Evolutionary conservation across 2,888 invertebrate species (phyloP).

Genomic region (Microctonus aethiopoides): DNA sequence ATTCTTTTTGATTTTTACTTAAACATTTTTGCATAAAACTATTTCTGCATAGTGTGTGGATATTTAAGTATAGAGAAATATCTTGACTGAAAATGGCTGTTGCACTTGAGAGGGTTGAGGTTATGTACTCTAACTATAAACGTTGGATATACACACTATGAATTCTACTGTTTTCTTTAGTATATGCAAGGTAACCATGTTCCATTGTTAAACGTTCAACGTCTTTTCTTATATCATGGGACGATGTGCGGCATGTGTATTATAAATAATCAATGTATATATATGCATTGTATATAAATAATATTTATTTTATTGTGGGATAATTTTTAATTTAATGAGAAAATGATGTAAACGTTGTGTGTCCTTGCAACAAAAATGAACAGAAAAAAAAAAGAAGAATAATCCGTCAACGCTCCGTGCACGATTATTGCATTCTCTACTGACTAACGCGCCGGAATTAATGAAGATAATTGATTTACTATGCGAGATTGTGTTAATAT

Average conservation of each 20-base stretch:
- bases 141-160: too few species aligned
- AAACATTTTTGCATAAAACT: neutral
- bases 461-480: conserved; percentile 28
- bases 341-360: conserved; percentile 6
- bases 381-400: neutral
- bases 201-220: conserved; percentile 2
- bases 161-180: neutral
- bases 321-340: neutral
- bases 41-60: too few species aligned
- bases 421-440: conserved; percentile 17
- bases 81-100: neutral
- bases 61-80: neutral
- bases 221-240: neutral
- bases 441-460: conserved; percentile 23
- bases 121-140: neutral
- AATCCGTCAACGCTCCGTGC: neutral
- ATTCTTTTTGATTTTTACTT: conserved; percentile 16
- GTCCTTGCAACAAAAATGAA: conserved; percentile 23
- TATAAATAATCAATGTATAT: neutral
- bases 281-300: neutral
- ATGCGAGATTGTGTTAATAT: too few species aligned
- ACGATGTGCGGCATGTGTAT: neutral
- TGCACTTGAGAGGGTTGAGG: neutral
- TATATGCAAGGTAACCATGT: neutral
- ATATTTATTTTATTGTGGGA: conserved; percentile 3